Conservation (phyloP, 37 sponge, comb jelly and placozoan genomes). For the Haliclona indistincta region DNA sequence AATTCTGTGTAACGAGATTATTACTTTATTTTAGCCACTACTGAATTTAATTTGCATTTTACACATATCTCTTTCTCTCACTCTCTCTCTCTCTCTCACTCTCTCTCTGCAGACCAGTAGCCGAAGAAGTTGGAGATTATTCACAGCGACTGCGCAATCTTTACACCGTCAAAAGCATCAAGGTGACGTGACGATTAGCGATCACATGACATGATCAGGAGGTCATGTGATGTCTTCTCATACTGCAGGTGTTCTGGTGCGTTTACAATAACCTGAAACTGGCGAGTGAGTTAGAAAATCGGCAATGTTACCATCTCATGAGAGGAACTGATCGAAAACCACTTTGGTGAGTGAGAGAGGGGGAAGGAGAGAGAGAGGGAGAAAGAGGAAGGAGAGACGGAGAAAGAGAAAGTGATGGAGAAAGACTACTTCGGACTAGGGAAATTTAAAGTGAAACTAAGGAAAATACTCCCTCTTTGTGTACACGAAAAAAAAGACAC, state of each 20-base stretch:
- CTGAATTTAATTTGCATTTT: too few species aligned
- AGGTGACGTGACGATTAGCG: constrained; percentile 21
- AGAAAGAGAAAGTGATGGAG: neutral
- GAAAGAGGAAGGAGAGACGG: neutral
- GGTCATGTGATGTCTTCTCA: too few species aligned
- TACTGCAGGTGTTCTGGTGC: constrained; percentile 64
- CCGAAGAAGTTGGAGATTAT: constrained; percentile 29
- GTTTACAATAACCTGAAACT: constrained; percentile 62
- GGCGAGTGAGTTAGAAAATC: constrained; percentile 33
- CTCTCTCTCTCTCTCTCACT: neutral
- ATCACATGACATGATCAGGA: neutral
- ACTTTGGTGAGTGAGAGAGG: constrained; percentile 44
- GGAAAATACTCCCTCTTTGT: too few species aligned
- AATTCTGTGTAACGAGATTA: too few species aligned
- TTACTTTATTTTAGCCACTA: too few species aligned
- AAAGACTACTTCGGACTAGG: neutral
- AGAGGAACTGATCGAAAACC: constrained; percentile 32
- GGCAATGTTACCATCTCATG: constrained; percentile 78
- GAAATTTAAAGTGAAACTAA: too few species aligned
- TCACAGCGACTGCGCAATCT: constrained; percentile 36
- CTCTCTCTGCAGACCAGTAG: constrained; percentile 29
- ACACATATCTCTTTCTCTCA: too few species aligned
- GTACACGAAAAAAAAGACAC: too few species aligned
- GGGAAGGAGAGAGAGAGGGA: neutral
- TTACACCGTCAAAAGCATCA: constrained; percentile 53